A percentile compares a stretch with the other conserved stretches of the same genome.
Conservation (phyloP, 2,888 invertebrate genomes). For the Pharmacophagus antenor region DNA sequence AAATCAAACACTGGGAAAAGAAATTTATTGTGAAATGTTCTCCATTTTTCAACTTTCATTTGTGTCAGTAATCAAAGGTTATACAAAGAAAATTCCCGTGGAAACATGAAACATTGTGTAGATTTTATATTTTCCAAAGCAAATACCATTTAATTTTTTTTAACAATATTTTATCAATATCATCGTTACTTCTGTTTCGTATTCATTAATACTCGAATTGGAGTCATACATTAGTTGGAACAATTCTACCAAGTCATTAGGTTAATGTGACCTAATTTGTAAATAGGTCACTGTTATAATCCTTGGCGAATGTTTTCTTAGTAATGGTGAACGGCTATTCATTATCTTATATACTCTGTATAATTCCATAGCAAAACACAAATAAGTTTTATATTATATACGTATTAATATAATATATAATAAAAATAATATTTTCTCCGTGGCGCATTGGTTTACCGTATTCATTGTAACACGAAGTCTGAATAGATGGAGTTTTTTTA, state of each 20-base stretch:
- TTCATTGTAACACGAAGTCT: too few species aligned
- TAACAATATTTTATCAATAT: neutral
- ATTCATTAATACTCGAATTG: neutral
- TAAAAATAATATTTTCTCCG: too few species aligned
- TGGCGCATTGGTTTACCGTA: too few species aligned
- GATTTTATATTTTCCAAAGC: neutral
- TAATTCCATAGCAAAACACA: too few species aligned
- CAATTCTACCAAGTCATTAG: neutral
- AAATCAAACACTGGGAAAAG: neutral
- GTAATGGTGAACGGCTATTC: neutral
- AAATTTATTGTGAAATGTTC: neutral
- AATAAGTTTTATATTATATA: too few species aligned
- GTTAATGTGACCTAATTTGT: neutral
- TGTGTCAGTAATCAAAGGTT: too few species aligned
- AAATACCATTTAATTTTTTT: too few species aligned
- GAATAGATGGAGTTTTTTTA: too few species aligned
- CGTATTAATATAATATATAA: too few species aligned
- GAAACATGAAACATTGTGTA: neutral
- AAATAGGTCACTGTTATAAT: neutral
- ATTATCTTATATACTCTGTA: neutral
- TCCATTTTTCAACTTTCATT: neutral
- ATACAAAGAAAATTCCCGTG: too few species aligned
- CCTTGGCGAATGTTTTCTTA: neutral
- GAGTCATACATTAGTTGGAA: neutral
- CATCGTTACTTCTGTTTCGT: neutral